Evolutionary conservation across 2,888 invertebrate species (phyloP).

Genomic region (Cepaea hortensis): DNA sequence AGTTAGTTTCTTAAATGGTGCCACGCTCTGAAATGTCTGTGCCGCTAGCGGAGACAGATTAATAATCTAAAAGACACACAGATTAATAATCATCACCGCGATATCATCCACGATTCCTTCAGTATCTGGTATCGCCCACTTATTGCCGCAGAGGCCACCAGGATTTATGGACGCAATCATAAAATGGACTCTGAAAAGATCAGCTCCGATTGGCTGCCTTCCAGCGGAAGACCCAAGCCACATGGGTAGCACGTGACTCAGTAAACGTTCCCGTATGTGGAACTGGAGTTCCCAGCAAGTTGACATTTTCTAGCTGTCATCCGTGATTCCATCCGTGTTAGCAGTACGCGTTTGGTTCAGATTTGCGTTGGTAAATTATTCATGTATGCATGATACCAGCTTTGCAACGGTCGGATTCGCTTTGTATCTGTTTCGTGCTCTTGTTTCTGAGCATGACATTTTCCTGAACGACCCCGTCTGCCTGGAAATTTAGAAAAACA

Average conservation of each 20-base stretch:
- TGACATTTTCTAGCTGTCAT: constrained; percentile 27
- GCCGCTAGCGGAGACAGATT: too few relatives aligned
- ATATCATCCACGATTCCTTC: neutral
- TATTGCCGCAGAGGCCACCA: neutral
- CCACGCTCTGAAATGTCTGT: too few relatives aligned
- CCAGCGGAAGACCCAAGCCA: neutral
- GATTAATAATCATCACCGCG: neutral
- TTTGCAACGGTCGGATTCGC: neutral
- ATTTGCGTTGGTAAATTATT: constrained; percentile 24
- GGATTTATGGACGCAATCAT: constrained; percentile 25
- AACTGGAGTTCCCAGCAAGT: neutral
- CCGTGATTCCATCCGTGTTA: neutral
- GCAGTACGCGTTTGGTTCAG: constrained; percentile 1
- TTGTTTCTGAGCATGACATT: neutral
- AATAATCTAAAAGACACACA: neutral
- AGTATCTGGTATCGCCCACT: neutral
- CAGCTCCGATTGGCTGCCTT: constrained; percentile 5
- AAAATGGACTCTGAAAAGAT: constrained; percentile 18
- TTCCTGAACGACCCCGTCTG: too few relatives aligned
- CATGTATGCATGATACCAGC: neutral
- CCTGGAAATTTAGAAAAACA: neutral
- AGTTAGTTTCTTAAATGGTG: too few relatives aligned
- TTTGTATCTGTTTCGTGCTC: neutral
- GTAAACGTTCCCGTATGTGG: neutral
- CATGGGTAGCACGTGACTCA: constrained; percentile 20